Base-by-base conservation (phyloP, 1,140 invertebrate genomes). In the Drosophila ambigua region DNA sequence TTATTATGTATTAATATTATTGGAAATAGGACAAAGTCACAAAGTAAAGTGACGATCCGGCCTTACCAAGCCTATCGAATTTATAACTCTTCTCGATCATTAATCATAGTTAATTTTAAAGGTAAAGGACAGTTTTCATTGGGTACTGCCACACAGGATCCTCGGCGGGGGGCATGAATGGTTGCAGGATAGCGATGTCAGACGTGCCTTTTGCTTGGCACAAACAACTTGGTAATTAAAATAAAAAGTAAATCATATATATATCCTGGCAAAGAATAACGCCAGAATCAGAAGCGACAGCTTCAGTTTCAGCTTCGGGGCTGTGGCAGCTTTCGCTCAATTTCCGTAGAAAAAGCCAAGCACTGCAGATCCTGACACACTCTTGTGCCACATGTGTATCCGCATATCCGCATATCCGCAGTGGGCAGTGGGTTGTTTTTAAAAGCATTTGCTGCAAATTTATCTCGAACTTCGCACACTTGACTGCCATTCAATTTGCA, bases 401-500 rank as follows among this genome's bases (percentile, higher is more conserved):
- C 31, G 9, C 35, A 11, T 4, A 15, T 20, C 28, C n/a, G n/a
- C n/a, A n/a, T 6, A 39, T 49, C 35, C 8, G 49, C 16, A 39
- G 35, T 8, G 20, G 45, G 15, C 13, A 63, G 49, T 76, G 77
- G 66, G 51, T 76, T 75, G 78, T 81, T 85, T 85, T 85, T 87
- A 78, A 87, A 85, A 85, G 82, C 82, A 85, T 87, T 85, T 85
- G 68, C 82, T 87, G 82, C 82, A 85, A 85, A 85, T 85, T 78
- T 85, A 88, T 88, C 82, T 85, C 82, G 83, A 85, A 85, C 82
- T 85, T 88, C 82, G 82, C 78, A 85, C 82, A 85, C 82, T 87
- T 87, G 82, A 87, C 82, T 87, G 83, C 82, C 82, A 87, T 87
- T 87, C 82, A 87, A 87, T 87, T 87, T 87, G 82, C 82, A 87